Base-by-base conservation (phyloP, 30 jellyfish, hydroid and myxozoan species). In the Turritopsis dohrnii region DNA sequence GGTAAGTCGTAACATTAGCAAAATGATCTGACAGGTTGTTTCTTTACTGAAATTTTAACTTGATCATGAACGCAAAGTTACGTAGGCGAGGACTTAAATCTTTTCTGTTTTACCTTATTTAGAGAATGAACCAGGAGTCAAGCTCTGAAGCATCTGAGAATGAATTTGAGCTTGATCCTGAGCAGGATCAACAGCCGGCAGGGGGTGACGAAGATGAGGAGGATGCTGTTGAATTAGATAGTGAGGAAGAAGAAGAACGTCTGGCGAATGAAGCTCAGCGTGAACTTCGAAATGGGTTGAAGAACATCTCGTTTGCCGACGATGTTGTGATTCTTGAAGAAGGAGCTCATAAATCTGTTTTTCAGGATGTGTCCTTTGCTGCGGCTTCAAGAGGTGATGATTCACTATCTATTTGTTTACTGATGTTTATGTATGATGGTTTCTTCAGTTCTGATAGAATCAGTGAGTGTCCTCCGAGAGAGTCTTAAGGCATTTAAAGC, bases 321-420 rank as follows among this genome's bases (percentile, higher is more conserved):
- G 80, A 54, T 9, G 95, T 60, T 21, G 85, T 73, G 26, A 88
- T n/a, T 7, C 80, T 13, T 21, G 86, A 60, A 29, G 93, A 30
- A 20, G 98, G 74, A 13, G 87, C 60, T 7, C 77, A 84, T 79
- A 79, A 81, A 71, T 94, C 99, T 8, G 96, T 76, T 1, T 76
- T 94, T 28, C 89, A 88, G 19, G 81, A 52, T 21, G 96, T 94
- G 21, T 94, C 99, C 18, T 89, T 94, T 25, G 92, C 96, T 5
- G 52, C 75, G 0, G 97, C 99, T 27, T 88, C 96, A 0, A 83
- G 97, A 72, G 99, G 97, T 66, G 66, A 60, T 69, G n/a, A n/a
- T n/a, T n/a, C n/a, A n/a, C n/a, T n/a, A n/a, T n/a, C n/a, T n/a
- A n/a, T n/a, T n/a, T n/a, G n/a, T n/a, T n/a, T 13, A 41, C 60